Conservation (phyloP, 2,113 vertebrate species). For the Rutilus rutilus region DNA sequence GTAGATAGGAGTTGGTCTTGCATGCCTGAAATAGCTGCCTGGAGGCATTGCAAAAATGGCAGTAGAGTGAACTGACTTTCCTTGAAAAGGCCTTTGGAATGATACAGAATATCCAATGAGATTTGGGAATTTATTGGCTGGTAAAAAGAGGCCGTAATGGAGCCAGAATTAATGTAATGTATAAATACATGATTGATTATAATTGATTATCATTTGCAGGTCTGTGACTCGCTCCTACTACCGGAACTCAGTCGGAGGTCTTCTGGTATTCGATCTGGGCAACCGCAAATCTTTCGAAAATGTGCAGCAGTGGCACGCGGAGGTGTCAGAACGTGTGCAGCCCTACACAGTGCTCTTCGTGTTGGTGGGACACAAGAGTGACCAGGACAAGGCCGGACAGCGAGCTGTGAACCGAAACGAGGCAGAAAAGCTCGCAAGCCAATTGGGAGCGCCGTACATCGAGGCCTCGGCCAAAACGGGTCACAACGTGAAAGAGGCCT, state of each 20-base stretch:
- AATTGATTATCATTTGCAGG: constrained; percentile 66
- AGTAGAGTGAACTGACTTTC: background rate
- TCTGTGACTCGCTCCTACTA: constrained; percentile 85
- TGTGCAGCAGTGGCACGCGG: constrained; percentile 77
- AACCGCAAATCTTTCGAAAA: constrained; percentile 82
- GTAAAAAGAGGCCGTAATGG: background rate
- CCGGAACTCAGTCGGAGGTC: constrained; percentile 80
- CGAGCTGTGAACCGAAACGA: constrained; percentile 74
- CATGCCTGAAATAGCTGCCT: background rate
- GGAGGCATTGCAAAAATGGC: background rate
- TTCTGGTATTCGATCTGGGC: constrained; percentile 84
- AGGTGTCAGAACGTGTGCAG: constrained; percentile 78
- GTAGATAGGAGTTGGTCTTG: background rate
- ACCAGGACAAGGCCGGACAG: constrained; percentile 67
- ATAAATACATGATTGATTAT: background rate
- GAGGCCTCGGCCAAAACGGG: constrained; percentile 83
- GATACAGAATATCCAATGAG: background rate
- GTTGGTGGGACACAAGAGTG: constrained; percentile 84
- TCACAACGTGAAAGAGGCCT: constrained; percentile 74
- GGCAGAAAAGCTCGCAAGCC: constrained; percentile 75
- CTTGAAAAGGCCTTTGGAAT: background rate
- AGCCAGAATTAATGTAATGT: background rate
- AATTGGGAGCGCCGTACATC: constrained; percentile 73
- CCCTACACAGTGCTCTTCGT: constrained; percentile 77
- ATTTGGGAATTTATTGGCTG: background rate